Conservation (phyloP, 2,113 vertebrate species). For the Seriola aureovittata region DNA sequence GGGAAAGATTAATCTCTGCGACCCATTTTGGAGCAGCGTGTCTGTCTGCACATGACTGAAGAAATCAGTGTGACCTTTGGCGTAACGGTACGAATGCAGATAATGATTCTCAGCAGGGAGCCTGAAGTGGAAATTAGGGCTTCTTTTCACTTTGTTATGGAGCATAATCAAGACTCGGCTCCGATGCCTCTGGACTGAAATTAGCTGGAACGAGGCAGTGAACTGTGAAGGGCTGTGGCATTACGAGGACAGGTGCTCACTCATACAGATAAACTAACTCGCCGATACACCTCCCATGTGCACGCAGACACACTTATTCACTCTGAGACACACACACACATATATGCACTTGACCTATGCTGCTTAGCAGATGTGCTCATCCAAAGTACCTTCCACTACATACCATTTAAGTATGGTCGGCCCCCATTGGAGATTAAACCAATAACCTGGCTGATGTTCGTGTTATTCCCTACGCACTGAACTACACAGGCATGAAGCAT, state of each 20-base stretch:
- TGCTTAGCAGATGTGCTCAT: slow-evolving; percentile 6
- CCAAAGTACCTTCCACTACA: neutral
- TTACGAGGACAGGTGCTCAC: slow-evolving; percentile 57
- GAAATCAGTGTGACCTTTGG: slow-evolving; percentile 79
- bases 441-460: neutral
- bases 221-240: slow-evolving; percentile 78
- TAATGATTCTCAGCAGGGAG: slow-evolving; percentile 76
- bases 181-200: slow-evolving; percentile 68
- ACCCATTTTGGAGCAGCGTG: slow-evolving; percentile 51
- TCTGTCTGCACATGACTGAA: slow-evolving; percentile 55
- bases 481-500: too few relatives aligned
- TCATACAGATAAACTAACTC: slow-evolving; percentile 67
- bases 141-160: slow-evolving; percentile 74
- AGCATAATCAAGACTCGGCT: slow-evolving; percentile 75
- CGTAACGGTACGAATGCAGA: slow-evolving; percentile 62
- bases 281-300: slow-evolving; percentile 43
- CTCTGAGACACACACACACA: neutral
- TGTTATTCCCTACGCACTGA: neutral
- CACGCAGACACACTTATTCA: slow-evolving; percentile 4
- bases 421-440: neutral
- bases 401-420: neutral
- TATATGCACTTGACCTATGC: slow-evolving; percentile 28
- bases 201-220: slow-evolving; percentile 68
- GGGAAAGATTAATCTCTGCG: slow-evolving; percentile 58
- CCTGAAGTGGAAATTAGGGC: slow-evolving; percentile 70